phyloP scores from a whole-genome alignment of 1,140 invertebrate species.

The Drosophila lini region DNA sequence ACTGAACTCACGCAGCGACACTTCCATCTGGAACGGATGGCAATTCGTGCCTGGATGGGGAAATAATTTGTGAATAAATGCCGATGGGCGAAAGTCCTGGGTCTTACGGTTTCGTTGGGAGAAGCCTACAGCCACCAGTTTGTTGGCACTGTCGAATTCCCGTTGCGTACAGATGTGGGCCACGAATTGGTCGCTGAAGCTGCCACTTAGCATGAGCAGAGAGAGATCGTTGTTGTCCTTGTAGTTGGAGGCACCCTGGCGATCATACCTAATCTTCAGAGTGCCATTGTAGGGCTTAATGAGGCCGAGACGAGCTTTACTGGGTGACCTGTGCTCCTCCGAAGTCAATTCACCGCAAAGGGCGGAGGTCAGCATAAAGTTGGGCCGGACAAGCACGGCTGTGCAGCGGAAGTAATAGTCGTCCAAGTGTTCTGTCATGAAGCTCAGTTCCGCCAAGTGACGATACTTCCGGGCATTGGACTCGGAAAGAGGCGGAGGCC shows the following conservation, averaged over 20 bases:
- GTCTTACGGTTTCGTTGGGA: background rate
- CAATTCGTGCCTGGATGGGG: background rate
- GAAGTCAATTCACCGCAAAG: background rate
- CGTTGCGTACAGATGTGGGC: background rate
- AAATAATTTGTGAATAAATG: no score
- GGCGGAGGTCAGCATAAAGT: constrained; percentile 5
- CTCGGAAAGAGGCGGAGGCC: no score
- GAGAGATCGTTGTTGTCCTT: background rate
- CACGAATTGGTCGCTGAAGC: background rate
- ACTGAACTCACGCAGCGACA: background rate
- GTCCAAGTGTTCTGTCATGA: background rate
- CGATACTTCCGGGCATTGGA: background rate
- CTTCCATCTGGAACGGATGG: background rate
- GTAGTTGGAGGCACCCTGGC: background rate
- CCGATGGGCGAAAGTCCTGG: background rate
- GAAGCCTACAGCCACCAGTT: constrained; percentile 2
- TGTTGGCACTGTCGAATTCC: background rate
- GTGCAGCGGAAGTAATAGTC: background rate
- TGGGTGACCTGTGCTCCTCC: background rate
- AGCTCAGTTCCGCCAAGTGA: constrained; percentile 2
- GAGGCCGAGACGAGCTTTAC: background rate
- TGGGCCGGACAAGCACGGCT: background rate
- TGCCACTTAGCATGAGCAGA: background rate
- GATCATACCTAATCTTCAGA: background rate
- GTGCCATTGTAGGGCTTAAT: background rate